Conservation (phyloP, 2,888 invertebrate genomes). For the Ferrisia virgata region DNA sequence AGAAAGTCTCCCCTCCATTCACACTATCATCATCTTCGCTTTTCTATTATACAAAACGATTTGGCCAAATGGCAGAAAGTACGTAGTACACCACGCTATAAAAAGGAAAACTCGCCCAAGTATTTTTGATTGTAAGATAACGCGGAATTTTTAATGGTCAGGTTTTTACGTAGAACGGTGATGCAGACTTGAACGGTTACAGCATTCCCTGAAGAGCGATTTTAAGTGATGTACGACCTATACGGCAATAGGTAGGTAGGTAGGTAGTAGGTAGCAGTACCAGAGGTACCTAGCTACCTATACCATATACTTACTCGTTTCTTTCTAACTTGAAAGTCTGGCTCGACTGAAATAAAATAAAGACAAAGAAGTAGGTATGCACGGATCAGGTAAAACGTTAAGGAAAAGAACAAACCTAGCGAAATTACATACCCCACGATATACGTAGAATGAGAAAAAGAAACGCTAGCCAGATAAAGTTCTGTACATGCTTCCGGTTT, state of each 20-base stretch:
- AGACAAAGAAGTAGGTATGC: neutral
- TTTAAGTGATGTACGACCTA: slow-evolving; percentile 42
- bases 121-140: slow-evolving; percentile 27
- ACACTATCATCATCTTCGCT: neutral
- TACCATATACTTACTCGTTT: neutral
- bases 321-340: neutral
- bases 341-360: slow-evolving; percentile 9
- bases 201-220: slow-evolving; percentile 42
- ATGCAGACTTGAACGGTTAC: slow-evolving; percentile 13
- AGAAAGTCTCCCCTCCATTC: neutral
- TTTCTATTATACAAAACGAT: neutral
- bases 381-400: neutral
- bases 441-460: neutral
- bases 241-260: too few species aligned
- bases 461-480: slow-evolving; percentile 4
- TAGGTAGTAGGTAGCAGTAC: too few species aligned
- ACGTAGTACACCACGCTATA: too few species aligned
- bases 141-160: slow-evolving; percentile 23
- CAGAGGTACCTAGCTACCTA: too few species aligned
- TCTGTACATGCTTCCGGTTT: neutral
- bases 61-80: neutral
- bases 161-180: slow-evolving; percentile 28
- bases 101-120: neutral
- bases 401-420: neutral
- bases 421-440: neutral